Conservation (phyloP, 2,797 vertebrate genomes). For the Champsocephalus gunnari region DNA sequence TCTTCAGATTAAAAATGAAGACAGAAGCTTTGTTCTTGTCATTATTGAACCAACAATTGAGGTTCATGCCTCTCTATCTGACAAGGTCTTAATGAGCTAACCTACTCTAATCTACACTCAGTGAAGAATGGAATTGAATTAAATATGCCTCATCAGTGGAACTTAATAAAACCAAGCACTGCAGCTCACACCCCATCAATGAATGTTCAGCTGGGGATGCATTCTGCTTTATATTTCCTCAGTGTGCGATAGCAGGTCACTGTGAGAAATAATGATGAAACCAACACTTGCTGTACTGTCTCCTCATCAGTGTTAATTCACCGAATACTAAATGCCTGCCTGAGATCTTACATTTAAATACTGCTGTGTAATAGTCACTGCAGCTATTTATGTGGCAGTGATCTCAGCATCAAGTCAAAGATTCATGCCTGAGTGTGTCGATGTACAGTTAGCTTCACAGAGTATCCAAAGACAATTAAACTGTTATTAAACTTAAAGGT, state of each 20-base stretch:
- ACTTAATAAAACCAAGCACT: slow-evolving; percentile 75
- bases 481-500: slow-evolving; percentile 6
- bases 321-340: slow-evolving; percentile 54
- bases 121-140: slow-evolving; percentile 67
- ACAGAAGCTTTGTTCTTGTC: slow-evolving; percentile 22
- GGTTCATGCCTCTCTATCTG: slow-evolving; percentile 18
- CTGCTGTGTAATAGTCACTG: slow-evolving; percentile 26
- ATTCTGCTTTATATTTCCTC: slow-evolving; percentile 70
- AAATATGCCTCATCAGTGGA: slow-evolving; percentile 67
- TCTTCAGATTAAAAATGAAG: slow-evolving; percentile 4
- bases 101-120: slow-evolving; percentile 63
- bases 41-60: slow-evolving; percentile 19
- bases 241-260: slow-evolving; percentile 67
- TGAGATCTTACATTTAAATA: slow-evolving; percentile 50
- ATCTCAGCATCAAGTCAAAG: slow-evolving; percentile 26
- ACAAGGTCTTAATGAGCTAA: slow-evolving; percentile 50
- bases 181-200: slow-evolving; percentile 53
- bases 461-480: slow-evolving; percentile 14
- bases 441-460: slow-evolving; percentile 18
- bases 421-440: slow-evolving; percentile 19
- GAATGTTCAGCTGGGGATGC: slow-evolving; percentile 59
- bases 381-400: slow-evolving; percentile 28
- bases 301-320: slow-evolving; percentile 39
- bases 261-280: slow-evolving; percentile 57
- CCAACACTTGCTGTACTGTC: slow-evolving; percentile 53